phyloP scores from a whole-genome alignment of 2,888 invertebrate species.

The Limnephilus rhombicus region DNA sequence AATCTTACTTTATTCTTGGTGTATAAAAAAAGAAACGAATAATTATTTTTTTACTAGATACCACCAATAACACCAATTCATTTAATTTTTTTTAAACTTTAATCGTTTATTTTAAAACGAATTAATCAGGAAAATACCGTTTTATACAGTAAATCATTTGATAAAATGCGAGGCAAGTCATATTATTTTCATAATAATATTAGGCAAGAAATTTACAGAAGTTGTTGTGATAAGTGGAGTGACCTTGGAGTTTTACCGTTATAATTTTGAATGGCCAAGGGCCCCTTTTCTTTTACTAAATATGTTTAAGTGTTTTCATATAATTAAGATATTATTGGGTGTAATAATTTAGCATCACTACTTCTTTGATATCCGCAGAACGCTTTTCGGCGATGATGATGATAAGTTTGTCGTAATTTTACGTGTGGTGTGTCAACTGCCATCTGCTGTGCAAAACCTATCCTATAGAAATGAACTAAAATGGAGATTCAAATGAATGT shows the following conservation, averaged over 20 bases:
- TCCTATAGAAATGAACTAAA: not conserved
- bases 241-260: not conserved
- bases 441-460: constrained; percentile 33
- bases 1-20: not conserved
- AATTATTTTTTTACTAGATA: not conserved
- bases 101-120: not conserved
- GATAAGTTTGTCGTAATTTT: constrained; percentile 44
- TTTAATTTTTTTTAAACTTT: not conserved
- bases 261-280: not conserved
- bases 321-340: not conserved
- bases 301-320: not conserved
- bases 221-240: not conserved
- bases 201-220: not conserved
- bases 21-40: not conserved
- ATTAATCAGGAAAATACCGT: not conserved
- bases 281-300: not conserved
- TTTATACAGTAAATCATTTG: not conserved
- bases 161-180: not conserved
- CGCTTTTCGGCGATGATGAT: constrained; percentile 27
- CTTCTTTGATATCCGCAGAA: constrained; percentile 14
- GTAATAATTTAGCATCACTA: constrained; percentile 16
- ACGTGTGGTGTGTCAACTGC: constrained; percentile 43
- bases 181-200: too few relatives aligned
- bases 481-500: constrained; percentile 8
- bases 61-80: not conserved